Conservation (phyloP, 2,888 invertebrate genomes). For the Drosophila merina region DNA sequence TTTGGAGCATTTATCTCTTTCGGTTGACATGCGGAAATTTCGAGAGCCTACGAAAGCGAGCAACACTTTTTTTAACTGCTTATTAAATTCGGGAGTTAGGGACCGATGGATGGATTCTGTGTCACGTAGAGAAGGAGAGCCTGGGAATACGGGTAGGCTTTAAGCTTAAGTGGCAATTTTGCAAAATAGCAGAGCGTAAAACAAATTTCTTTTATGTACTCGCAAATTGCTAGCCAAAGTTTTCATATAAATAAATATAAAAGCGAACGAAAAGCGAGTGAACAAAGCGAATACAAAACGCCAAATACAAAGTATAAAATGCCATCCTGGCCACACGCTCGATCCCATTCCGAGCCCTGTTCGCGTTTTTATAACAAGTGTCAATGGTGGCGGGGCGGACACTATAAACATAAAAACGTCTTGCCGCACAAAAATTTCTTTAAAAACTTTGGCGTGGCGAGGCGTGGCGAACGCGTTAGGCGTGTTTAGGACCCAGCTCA, state of each 20-base stretch:
- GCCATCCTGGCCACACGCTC: slow-evolving; percentile 48
- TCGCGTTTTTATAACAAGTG: slow-evolving; percentile 67
- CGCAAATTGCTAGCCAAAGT: slow-evolving; percentile 76
- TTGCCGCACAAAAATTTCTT: slow-evolving; percentile 56
- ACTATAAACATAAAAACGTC: slow-evolving; percentile 71
- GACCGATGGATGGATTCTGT: background rate
- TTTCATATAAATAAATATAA: slow-evolving; percentile 79
- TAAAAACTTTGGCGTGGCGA: slow-evolving; percentile 56
- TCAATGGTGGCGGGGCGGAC: slow-evolving; percentile 64
- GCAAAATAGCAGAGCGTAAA: slow-evolving; percentile 74
- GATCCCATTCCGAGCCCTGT: background rate
- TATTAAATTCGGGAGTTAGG: slow-evolving; percentile 56
- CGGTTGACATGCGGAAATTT: slow-evolving; percentile 68
- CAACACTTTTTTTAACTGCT: slow-evolving; percentile 63
- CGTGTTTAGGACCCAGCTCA: slow-evolving; percentile 55
- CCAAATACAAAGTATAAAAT: slow-evolving; percentile 51
- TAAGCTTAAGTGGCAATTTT: slow-evolving; percentile 78
- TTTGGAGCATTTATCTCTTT: slow-evolving; percentile 58
- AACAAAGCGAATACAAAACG: slow-evolving; percentile 47
- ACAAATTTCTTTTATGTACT: slow-evolving; percentile 79
- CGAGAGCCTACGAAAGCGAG: slow-evolving; percentile 49
- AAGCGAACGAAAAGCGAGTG: slow-evolving; percentile 52
- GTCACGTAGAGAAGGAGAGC: slow-evolving; percentile 61
- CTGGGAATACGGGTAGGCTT: slow-evolving; percentile 37
- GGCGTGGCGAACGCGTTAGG: slow-evolving; percentile 62